These are phyloP conservation scores for Myripristis murdjan DNA, from an alignment of 2,797 vertebrate species.

Conservation along the genomic window DNA sequence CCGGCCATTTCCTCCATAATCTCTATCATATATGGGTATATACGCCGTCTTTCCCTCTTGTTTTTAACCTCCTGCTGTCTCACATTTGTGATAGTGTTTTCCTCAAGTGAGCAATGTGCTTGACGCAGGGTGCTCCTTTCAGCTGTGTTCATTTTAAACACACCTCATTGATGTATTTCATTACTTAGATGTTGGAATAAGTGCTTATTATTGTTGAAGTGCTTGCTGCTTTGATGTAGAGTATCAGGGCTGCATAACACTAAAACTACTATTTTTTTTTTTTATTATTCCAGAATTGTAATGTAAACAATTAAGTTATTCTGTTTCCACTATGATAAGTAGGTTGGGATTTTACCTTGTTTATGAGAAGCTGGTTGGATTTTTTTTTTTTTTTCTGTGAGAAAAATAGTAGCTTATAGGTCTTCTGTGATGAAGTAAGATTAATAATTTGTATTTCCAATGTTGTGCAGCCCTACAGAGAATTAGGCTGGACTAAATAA, in stretches of 20 bases:
- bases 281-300: too few relatives aligned
- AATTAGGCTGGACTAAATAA: too few relatives aligned
- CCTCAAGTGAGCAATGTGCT: not conserved
- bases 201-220: too few relatives aligned
- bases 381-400: not conserved
- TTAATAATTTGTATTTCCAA: not conserved
- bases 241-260: too few relatives aligned
- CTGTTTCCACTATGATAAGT: not conserved
- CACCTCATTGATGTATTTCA: not conserved
- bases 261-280: too few relatives aligned
- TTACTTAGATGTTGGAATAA: too few relatives aligned
- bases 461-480: too few relatives aligned
- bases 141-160: not conserved
- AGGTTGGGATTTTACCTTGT: not conserved
- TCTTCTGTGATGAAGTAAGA: not conserved
- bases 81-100: slow-evolving; percentile 3
- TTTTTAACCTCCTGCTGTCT: slow-evolving; percentile 10
- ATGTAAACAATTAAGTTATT: not conserved
- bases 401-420: not conserved
- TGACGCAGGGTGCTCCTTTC: not conserved
- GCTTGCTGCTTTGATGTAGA: too few relatives aligned
- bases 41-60: slow-evolving; percentile 13
- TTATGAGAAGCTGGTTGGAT: not conserved
- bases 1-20: not conserved
- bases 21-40: not conserved